A percentile compares a stretch with the other conserved stretches of the same genome.
Conservation (phyloP, 37 sponge, comb jelly and placozoan species). For the Agelas oroides region DNA sequence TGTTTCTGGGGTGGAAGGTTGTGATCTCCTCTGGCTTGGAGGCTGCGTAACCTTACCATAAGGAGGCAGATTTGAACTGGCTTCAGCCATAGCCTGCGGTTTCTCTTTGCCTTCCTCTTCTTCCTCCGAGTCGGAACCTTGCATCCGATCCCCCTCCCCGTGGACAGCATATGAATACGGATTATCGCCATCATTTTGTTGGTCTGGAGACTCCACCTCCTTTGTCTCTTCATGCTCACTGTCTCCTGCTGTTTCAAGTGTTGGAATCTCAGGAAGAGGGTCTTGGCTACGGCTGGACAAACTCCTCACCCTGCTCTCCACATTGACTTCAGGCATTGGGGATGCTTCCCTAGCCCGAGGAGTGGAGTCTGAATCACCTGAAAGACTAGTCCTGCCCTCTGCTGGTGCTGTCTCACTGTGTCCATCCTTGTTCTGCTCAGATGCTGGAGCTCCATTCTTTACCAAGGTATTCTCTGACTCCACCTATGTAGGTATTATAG, state of each 20-base stretch:
- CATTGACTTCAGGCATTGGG: no score
- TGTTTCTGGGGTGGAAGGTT: not conserved
- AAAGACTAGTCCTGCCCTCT: no score
- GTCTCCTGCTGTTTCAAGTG: not conserved
- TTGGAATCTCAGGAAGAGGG: conserved; percentile 35
- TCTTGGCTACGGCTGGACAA: conserved; percentile 4
- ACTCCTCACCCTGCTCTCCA: no score
- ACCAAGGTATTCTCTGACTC: no score
- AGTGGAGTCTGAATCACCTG: no score
- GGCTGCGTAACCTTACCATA: conserved; percentile 45
- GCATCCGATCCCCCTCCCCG: not conserved
- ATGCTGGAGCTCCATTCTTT: no score
- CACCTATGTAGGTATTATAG: no score
- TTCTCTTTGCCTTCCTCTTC: conserved; percentile 4
- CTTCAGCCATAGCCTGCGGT: conserved; percentile 3
- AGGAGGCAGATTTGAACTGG: not conserved
- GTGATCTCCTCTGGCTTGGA: not conserved
- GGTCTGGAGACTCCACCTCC: not conserved
- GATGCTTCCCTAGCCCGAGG: no score
- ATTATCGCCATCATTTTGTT: conserved; percentile 39
- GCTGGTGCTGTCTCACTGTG: no score
- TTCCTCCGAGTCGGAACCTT: not conserved
- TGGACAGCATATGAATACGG: conserved; percentile 32
- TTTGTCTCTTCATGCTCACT: not conserved
- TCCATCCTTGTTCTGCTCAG: no score